These are phyloP conservation scores for Drosophila kurseongensis DNA, from an alignment of 1,140 invertebrate species.

Conservation along the genomic window DNA sequence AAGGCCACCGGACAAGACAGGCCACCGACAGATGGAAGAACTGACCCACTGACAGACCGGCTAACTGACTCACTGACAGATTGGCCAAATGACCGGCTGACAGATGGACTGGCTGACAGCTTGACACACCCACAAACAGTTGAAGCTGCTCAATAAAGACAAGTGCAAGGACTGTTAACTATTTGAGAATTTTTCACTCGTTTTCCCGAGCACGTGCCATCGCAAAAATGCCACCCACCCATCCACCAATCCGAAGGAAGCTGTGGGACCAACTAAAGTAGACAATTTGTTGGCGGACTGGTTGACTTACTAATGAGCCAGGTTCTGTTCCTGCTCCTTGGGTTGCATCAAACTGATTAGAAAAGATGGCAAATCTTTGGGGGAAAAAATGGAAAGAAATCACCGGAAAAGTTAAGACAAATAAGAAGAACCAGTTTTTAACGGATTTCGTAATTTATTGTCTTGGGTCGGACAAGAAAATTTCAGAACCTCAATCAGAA, in stretches of 20 bases:
- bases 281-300: conserved; percentile 59
- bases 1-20: conserved; percentile 33
- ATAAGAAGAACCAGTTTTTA: conserved; percentile 11
- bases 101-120: conserved; percentile 39
- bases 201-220: conserved; percentile 59
- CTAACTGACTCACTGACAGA: conserved; percentile 31
- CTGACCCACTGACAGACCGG: conserved; percentile 35
- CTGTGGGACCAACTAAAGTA: conserved; percentile 44
- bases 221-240: not conserved
- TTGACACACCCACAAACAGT: conserved; percentile 23
- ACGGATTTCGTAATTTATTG: conserved; percentile 16
- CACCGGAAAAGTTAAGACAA: conserved; percentile 21
- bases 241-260: conserved; percentile 6
- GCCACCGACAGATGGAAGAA: conserved; percentile 26
- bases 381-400: not conserved
- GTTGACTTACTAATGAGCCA: conserved; percentile 71
- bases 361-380: conserved; percentile 32
- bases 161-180: conserved; percentile 55
- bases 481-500: not conserved
- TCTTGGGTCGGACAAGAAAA: not conserved
- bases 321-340: conserved; percentile 14
- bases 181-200: conserved; percentile 69
- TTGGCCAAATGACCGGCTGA: conserved; percentile 14
- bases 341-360: conserved; percentile 48
- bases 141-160: conserved; percentile 10